phyloP scores from a whole-genome alignment of 2,797 vertebrate species.

The Selene dorsalis region DNA sequence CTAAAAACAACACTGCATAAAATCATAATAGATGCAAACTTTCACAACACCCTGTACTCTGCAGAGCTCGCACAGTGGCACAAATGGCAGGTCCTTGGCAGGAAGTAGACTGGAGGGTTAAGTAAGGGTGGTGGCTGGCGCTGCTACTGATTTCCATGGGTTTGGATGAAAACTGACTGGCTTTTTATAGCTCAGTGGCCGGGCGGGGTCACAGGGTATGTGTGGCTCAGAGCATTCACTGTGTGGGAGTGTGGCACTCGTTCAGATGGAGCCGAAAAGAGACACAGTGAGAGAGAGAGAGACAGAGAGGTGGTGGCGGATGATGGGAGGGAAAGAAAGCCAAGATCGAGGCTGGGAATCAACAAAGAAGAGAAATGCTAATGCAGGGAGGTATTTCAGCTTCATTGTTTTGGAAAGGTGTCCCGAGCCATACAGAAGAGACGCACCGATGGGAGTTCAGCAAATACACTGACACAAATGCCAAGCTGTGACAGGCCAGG shows the following conservation, averaged over 20 bases:
- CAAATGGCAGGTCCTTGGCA: constrained; percentile 61
- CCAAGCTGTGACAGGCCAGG: constrained; percentile 48
- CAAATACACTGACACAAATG: constrained; percentile 42
- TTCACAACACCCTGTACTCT: constrained; percentile 55
- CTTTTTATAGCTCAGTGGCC: constrained; percentile 81
- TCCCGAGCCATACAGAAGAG: constrained; percentile 25
- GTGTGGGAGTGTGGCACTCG: constrained; percentile 69
- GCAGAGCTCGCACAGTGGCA: constrained; percentile 56
- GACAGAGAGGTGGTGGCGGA: constrained; percentile 35
- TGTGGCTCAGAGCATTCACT: constrained; percentile 73
- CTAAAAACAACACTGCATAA: constrained; percentile 53
- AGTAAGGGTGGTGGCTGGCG: constrained; percentile 72
- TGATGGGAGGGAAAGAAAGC: constrained; percentile 32
- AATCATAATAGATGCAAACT: constrained; percentile 63
- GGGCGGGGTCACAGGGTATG: constrained; percentile 80
- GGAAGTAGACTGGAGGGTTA: constrained; percentile 70
- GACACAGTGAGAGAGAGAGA: constrained; percentile 46
- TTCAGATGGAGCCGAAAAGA: constrained; percentile 58
- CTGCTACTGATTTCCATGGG: constrained; percentile 76
- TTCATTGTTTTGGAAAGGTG: constrained; percentile 36
- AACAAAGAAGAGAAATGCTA: constrained; percentile 48
- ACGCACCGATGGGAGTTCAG: constrained; percentile 32
- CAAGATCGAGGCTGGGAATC: constrained; percentile 28
- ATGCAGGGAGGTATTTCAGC: constrained; percentile 21
- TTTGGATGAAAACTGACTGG: constrained; percentile 74